Conservation (phyloP, 2,888 invertebrate species). For the Strigamia crassipes region DNA sequence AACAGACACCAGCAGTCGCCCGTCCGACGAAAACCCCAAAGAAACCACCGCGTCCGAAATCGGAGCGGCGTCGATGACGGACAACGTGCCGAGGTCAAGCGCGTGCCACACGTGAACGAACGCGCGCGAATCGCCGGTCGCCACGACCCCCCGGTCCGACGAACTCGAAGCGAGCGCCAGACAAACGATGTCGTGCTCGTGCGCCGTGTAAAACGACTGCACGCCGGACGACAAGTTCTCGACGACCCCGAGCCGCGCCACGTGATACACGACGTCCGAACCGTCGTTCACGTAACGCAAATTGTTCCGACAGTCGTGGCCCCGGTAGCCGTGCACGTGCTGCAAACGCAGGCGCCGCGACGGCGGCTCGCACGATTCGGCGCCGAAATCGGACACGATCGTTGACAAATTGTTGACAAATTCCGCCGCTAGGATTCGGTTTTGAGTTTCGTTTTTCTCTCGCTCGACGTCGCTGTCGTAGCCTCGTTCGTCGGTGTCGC, state of each 20-base stretch:
- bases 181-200: conserved; percentile 67
- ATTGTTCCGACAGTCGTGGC: conserved; percentile 61
- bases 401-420: not conserved
- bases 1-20: conserved; percentile 58
- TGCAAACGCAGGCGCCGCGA: not conserved
- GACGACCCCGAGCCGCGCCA: conserved; percentile 60
- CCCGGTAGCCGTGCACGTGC: conserved; percentile 56
- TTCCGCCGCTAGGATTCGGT: not conserved
- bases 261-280: conserved; percentile 59
- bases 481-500: conserved; percentile 37
- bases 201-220: conserved; percentile 77
- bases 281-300: conserved; percentile 56
- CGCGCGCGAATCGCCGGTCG: conserved; percentile 60
- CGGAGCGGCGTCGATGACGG: conserved; percentile 58
- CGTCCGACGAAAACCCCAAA: conserved; percentile 58
- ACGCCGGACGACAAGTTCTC: conserved; percentile 59
- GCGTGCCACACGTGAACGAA: conserved; percentile 61
- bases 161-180: conserved; percentile 57
- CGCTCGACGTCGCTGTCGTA: conserved; percentile 48
- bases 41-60: conserved; percentile 48
- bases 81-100: conserved; percentile 56
- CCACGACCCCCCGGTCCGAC: conserved; percentile 53
- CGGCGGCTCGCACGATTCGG: not conserved
- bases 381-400: not conserved
- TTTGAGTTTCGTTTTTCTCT: conserved; percentile 20